Evolutionary conservation across 1,140 invertebrate genomes (phyloP).

Genomic region (Batillaria attramentaria): DNA sequence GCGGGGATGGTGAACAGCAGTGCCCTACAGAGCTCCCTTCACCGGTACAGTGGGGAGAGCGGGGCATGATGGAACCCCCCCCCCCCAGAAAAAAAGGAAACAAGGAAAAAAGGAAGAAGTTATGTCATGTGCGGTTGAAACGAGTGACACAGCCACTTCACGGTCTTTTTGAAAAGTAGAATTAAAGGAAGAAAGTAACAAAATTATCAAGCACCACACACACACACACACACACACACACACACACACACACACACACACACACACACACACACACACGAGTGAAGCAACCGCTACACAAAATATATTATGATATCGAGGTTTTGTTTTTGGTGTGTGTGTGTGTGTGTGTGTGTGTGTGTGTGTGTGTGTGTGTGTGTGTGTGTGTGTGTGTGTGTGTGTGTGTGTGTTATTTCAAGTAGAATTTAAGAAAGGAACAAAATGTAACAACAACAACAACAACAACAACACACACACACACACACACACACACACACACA

Average conservation of each 20-base stretch:
- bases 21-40: no score
- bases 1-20: no score
- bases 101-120: neutral
- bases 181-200: neutral
- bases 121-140: neutral
- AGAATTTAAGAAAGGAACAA: no score
- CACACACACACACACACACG: neutral
- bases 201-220: neutral
- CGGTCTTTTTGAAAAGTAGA: neutral
- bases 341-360: no score
- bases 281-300: no score
- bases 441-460: no score
- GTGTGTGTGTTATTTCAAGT: no score
- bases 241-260: conserved; percentile 7
- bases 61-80: neutral
- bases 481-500: conserved; percentile 15
- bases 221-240: neutral
- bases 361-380: no score
- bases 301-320: no score
- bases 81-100: neutral
- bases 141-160: neutral
- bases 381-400: no score
- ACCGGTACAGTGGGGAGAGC: neutral
- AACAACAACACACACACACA: neutral
- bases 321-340: no score